These are phyloP conservation scores for Eptatretus burgeri DNA, from an alignment of 2,113 vertebrate species.

Conservation along the genomic window DNA sequence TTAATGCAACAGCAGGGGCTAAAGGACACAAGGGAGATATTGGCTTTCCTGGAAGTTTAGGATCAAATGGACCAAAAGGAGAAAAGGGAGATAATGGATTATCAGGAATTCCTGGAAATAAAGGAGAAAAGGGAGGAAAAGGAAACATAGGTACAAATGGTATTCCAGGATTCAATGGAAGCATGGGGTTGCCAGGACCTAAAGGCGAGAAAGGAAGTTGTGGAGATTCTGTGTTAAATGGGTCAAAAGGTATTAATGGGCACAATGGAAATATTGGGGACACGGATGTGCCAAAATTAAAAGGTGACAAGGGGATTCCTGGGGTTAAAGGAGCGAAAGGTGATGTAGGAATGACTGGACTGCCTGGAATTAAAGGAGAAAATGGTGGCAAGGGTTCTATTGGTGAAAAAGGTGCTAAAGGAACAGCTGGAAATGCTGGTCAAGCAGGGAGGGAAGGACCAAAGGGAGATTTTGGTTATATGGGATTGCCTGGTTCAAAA, in stretches of 20 bases:
- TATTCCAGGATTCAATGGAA: slow-evolving; percentile 7
- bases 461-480: slow-evolving; percentile 21
- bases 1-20: slow-evolving; percentile 16
- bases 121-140: slow-evolving; percentile 14
- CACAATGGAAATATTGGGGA: no score
- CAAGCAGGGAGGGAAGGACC: slow-evolving; percentile 17
- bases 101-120: slow-evolving; percentile 15
- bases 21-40: slow-evolving; percentile 18
- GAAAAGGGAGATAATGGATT: slow-evolving; percentile 18
- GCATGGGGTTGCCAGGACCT: slow-evolving; percentile 6
- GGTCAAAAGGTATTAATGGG: no score
- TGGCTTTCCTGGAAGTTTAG: slow-evolving; percentile 17
- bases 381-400: slow-evolving; percentile 19
- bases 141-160: slow-evolving; percentile 11
- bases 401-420: slow-evolving; percentile 16
- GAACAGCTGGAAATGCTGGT: slow-evolving; percentile 18
- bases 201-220: not conserved
- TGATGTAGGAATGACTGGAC: slow-evolving; percentile 16
- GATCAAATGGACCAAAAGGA: slow-evolving; percentile 13
- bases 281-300: slow-evolving; percentile 10
- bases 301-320: not conserved
- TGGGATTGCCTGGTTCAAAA: slow-evolving; percentile 10
- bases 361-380: slow-evolving; percentile 18
- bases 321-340: slow-evolving; percentile 13
- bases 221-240: not conserved